These are phyloP conservation scores for Sitobion miscanthi DNA, from an alignment of 1,140 invertebrate genomes.

Conservation along the genomic window DNA sequence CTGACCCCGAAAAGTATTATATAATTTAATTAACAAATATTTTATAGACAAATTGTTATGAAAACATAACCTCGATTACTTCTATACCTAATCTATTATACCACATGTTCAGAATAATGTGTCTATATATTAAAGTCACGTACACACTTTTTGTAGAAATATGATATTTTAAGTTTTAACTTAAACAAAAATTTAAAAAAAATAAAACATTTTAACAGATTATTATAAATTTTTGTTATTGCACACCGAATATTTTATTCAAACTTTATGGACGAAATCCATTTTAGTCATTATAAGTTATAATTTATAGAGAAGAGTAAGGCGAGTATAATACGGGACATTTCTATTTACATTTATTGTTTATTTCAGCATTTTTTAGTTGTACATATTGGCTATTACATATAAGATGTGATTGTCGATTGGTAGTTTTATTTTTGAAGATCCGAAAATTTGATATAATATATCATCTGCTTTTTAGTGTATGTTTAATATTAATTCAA, in stretches of 20 bases:
- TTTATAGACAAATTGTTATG: slow-evolving; percentile 28
- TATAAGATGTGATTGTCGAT: too few species aligned
- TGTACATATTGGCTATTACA: too few species aligned
- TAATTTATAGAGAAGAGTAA: not conserved
- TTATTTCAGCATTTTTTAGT: too few species aligned
- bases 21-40: slow-evolving; percentile 16
- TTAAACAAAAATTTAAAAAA: not conserved
- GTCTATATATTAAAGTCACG: not conserved
- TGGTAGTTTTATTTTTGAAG: too few species aligned
- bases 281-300: not conserved
- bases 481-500: too few species aligned
- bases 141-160: not conserved
- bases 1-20: slow-evolving; percentile 28
- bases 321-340: not conserved
- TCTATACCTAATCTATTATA: not conserved
- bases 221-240: not conserved
- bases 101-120: not conserved
- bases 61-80: slow-evolving; percentile 22
- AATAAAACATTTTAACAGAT: not conserved
- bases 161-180: not conserved
- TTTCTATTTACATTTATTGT: too few species aligned
- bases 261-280: not conserved
- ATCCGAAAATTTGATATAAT: too few species aligned
- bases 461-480: too few species aligned
- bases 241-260: not conserved